A percentile compares a stretch with the other conserved stretches of the same genome.
These are phyloP conservation scores for Nebria brevicollis DNA, from an alignment of 2,888 invertebrate species.

Conservation along the genomic window DNA sequence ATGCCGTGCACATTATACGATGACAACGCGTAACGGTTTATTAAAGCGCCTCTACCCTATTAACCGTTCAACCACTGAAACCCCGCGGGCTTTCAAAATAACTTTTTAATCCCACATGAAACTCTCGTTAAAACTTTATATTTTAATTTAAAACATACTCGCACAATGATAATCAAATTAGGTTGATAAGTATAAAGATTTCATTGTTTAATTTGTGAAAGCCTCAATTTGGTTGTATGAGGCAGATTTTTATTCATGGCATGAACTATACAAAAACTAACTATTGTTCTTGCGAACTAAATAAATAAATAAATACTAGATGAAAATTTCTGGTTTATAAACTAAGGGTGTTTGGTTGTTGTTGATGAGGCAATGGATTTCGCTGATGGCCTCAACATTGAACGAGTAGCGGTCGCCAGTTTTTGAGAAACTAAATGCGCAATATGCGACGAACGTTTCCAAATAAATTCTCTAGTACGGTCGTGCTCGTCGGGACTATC, in stretches of 20 bases:
- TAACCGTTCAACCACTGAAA: no score
- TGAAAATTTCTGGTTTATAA: not conserved
- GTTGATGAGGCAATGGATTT: constrained; percentile 30
- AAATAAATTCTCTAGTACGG: constrained; percentile 83
- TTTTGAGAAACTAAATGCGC: constrained; percentile 86
- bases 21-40: no score
- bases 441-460: constrained; percentile 85
- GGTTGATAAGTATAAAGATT: no score
- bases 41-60: no score
- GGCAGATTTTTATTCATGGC: constrained; percentile 16
- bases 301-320: constrained; percentile 20
- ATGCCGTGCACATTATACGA: no score
- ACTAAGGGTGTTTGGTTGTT: not conserved
- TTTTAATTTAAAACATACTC: no score
- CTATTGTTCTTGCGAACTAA: constrained; percentile 6
- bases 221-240: constrained; percentile 2
- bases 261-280: constrained; percentile 9
- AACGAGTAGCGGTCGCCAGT: constrained; percentile 70
- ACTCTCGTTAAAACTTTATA: no score
- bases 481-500: constrained; percentile 85
- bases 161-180: no score
- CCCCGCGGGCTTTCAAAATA: no score
- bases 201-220: not conserved
- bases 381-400: constrained; percentile 70
- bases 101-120: no score